phyloP scores from a whole-genome alignment of 2,888 invertebrate genomes.

The Ichneumoninae sp. region DNA sequence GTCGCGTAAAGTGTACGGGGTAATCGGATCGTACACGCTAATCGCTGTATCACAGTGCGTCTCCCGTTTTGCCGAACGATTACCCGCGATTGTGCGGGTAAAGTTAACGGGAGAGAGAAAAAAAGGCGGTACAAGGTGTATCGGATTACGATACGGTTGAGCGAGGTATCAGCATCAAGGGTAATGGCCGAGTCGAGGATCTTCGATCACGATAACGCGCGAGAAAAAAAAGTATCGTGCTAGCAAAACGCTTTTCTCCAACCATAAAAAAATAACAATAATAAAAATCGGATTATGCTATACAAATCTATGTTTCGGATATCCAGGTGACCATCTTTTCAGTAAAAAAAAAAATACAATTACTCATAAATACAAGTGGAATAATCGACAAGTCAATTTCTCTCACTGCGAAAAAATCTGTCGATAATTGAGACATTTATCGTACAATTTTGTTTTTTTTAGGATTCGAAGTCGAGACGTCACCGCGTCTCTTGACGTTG shows the following conservation, averaged over 20 bases:
- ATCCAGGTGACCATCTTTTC: no score
- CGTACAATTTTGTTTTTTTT: no score
- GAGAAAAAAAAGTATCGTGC: not conserved
- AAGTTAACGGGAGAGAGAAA: not conserved
- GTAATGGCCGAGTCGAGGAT: conserved; percentile 38
- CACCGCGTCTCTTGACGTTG: no score
- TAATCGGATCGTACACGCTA: conserved; percentile 47
- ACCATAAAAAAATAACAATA: no score
- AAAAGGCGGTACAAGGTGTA: conserved; percentile 48
- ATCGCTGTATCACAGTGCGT: conserved; percentile 53
- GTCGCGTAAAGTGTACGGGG: conserved; percentile 48
- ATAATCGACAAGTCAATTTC: no score
- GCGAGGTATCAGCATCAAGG: conserved; percentile 44
- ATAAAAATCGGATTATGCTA: no score
- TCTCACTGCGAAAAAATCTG: no score
- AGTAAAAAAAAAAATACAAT: no score
- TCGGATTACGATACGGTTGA: conserved; percentile 58
- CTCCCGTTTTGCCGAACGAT: conserved; percentile 34
- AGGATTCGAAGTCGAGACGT: no score
- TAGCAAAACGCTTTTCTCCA: not conserved
- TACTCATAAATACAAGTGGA: no score
- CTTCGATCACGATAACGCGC: not conserved
- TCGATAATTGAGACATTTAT: no score
- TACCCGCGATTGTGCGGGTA: conserved; percentile 42
- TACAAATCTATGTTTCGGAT: no score